Percentiles rank a stretch among this genome's conserved stretches.
Conservation (phyloP, 2,113 vertebrate genomes). For the Xiphophorus couchianus region DNA sequence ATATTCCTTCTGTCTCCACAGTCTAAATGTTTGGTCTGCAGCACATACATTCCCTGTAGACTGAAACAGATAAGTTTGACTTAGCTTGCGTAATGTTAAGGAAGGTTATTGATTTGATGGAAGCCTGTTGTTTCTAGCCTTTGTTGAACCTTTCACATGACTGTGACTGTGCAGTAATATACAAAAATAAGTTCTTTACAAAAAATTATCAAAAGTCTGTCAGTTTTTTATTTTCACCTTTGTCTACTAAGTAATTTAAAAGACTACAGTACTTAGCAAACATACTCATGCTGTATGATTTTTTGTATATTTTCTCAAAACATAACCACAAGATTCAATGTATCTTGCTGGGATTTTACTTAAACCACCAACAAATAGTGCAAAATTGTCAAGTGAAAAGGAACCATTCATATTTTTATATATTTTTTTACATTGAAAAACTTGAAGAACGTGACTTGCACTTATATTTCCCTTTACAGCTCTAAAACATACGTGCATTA, state of each 20-base stretch:
- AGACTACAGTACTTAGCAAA: background rate
- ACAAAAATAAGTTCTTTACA: background rate
- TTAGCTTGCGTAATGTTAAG: constrained; percentile 6
- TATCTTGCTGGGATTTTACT: background rate
- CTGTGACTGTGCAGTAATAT: background rate
- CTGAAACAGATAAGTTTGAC: constrained; percentile 22
- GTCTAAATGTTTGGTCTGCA: constrained; percentile 15
- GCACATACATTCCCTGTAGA: background rate
- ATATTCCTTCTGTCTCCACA: constrained; percentile 5
- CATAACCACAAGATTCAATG: background rate
- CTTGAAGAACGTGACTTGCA: background rate
- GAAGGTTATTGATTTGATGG: constrained; percentile 27
- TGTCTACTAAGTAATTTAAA: background rate
- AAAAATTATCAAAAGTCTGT: background rate
- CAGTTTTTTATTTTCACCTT: background rate
- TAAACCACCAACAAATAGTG: background rate
- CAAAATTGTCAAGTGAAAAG: background rate
- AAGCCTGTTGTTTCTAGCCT: constrained; percentile 19
- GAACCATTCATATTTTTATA: background rate
- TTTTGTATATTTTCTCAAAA: background rate
- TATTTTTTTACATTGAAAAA: no score
- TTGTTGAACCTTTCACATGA: constrained; percentile 15
- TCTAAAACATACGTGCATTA: background rate
- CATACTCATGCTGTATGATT: background rate
- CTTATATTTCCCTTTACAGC: background rate